A percentile compares a stretch with the other conserved stretches of the same genome.
Evolutionary conservation across 2,797 vertebrate genomes (phyloP).

Genomic region (Eulemur rubriventer): DNA sequence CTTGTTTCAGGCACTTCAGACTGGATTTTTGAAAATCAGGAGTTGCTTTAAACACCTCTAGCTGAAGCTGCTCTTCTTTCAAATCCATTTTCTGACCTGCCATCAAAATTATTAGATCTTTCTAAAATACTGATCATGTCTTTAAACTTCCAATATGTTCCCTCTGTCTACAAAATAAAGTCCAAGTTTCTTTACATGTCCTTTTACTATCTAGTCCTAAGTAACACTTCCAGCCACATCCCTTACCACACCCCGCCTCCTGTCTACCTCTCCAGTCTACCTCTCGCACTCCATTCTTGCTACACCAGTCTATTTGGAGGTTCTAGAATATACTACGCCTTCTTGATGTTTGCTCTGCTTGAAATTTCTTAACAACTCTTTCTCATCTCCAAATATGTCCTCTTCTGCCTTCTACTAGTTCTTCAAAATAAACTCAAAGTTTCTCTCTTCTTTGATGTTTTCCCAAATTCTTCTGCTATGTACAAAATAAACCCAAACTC

Average conservation of each 20-base stretch:
- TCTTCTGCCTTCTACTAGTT: background rate
- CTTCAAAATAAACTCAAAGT: constrained; percentile 11
- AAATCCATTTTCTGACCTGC: background rate
- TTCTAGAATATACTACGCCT: background rate
- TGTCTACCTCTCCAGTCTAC: too few species aligned
- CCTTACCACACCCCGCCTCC: background rate
- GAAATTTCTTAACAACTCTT: background rate
- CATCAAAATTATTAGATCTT: background rate
- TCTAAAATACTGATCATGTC: background rate
- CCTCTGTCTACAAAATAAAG: background rate
- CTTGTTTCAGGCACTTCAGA: background rate
- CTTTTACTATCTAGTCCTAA: background rate
- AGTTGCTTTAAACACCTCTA: background rate
- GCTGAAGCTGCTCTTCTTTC: background rate
- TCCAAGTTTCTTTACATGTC: background rate
- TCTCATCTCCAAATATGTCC: background rate
- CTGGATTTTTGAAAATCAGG: background rate
- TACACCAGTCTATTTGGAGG: too few species aligned
- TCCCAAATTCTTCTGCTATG: background rate
- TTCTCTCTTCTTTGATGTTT: constrained; percentile 19
- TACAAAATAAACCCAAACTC: background rate
- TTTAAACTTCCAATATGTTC: background rate
- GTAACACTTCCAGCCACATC: background rate
- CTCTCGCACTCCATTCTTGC: background rate
- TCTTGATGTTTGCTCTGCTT: background rate